Percentiles rank a stretch among this genome's conserved stretches.
phyloP scores from a whole-genome alignment of 2,113 vertebrate genomes.

The Misgurnus mizolepis region DNA sequence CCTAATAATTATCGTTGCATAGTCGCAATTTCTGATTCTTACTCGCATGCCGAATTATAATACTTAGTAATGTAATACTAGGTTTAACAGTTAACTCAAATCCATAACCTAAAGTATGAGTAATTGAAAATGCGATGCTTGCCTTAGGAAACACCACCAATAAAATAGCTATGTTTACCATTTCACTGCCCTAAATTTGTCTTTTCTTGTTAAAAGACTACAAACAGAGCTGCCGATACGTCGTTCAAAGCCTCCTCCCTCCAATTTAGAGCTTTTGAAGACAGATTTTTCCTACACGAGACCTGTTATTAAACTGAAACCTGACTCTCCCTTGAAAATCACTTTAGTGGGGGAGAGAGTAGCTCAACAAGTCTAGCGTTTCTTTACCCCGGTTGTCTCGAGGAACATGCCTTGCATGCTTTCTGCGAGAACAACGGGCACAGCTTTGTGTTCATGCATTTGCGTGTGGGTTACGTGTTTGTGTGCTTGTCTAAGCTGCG shows the following conservation, averaged over 20 bases:
- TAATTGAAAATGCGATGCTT: too few species aligned
- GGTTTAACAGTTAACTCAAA: too few species aligned
- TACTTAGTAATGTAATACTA: too few species aligned
- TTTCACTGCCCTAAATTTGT: neutral
- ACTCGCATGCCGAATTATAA: too few species aligned
- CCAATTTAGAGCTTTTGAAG: slow-evolving; percentile 74
- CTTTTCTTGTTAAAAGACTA: neutral
- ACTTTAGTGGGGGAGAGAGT: slow-evolving; percentile 51
- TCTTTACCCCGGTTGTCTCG: slow-evolving; percentile 7
- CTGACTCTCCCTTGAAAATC: slow-evolving; percentile 60
- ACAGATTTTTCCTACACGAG: slow-evolving; percentile 71
- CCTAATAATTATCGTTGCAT: too few species aligned
- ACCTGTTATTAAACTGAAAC: slow-evolving; percentile 77
- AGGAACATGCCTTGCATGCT: slow-evolving; percentile 29
- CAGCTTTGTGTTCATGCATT: neutral
- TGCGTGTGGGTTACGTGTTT: neutral
- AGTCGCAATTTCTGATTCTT: too few species aligned
- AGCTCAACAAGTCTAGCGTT: slow-evolving; percentile 32
- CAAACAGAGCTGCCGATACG: slow-evolving; percentile 58
- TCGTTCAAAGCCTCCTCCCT: slow-evolving; percentile 62
- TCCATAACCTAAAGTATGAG: too few species aligned
- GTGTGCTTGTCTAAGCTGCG: slow-evolving; percentile 32
- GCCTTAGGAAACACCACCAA: neutral
- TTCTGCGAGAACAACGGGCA: slow-evolving; percentile 29
- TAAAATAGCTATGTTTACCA: too few species aligned